Evolutionary conservation across 2,113 vertebrate species (phyloP).

Genomic region (Carassius auratus): DNA sequence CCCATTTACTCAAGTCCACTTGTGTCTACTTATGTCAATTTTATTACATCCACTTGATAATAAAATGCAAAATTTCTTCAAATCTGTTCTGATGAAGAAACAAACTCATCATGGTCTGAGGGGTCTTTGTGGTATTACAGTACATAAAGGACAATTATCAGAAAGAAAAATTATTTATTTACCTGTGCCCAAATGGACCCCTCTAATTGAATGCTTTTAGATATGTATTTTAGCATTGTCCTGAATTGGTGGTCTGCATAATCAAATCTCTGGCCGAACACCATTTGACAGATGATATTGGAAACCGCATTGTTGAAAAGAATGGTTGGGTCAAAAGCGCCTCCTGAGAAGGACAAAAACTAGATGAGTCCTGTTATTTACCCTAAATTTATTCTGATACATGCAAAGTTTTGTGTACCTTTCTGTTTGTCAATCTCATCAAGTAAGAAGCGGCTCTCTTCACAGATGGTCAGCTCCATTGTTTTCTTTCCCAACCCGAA

Average conservation of each 20-base stretch:
- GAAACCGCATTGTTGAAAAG: conserved; percentile 78
- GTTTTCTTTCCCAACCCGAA: conserved; percentile 78
- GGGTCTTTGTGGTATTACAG: too few relatives aligned
- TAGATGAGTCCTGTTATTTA: neutral
- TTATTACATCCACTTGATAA: too few relatives aligned
- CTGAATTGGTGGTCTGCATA: conserved; percentile 75
- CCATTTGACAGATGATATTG: conserved; percentile 83
- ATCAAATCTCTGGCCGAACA: conserved; percentile 82
- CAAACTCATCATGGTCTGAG: too few relatives aligned
- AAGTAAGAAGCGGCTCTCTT: conserved; percentile 74
- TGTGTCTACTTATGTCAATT: too few relatives aligned
- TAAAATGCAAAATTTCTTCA: too few relatives aligned
- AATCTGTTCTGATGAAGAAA: too few relatives aligned
- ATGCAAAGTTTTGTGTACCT: conserved; percentile 66
- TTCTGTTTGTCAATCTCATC: conserved; percentile 74
- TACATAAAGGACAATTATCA: neutral
- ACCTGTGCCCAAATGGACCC: conserved; percentile 71
- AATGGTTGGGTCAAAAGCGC: conserved; percentile 68
- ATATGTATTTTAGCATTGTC: conserved; percentile 70
- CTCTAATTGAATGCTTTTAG: conserved; percentile 56
- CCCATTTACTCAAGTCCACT: too few relatives aligned
- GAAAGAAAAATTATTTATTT: conserved; percentile 10
- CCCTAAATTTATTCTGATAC: neutral
- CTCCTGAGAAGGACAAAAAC: conserved; percentile 43
- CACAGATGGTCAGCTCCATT: conserved; percentile 79